Percentiles rank a stretch among this genome's conserved stretches.
Evolutionary conservation across 2,113 vertebrate species (phyloP).

Genomic region (Oplegnathus fasciatus): DNA sequence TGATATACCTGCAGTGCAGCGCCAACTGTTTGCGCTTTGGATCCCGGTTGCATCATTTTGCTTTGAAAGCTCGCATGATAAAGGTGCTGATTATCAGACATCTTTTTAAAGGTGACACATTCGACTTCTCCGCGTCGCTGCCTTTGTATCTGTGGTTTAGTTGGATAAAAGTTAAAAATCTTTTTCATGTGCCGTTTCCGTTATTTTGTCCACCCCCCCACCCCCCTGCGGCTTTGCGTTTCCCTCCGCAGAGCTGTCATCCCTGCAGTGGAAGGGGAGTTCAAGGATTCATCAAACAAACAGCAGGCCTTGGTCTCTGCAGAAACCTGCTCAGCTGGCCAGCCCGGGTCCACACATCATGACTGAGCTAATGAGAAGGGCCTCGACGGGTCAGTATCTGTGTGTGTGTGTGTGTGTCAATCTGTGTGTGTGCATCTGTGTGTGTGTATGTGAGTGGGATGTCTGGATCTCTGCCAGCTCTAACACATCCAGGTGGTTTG

Average conservation of each 20-base stretch:
- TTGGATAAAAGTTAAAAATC: neutral
- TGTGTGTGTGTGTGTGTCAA: conserved; percentile 43
- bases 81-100: conserved; percentile 9
- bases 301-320: conserved; percentile 57
- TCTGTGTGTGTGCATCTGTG: conserved; percentile 19
- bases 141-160: conserved; percentile 9
- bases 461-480: conserved; percentile 50
- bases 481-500: conserved; percentile 58
- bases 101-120: conserved; percentile 10
- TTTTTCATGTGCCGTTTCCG: neutral
- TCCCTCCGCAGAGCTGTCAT: conserved; percentile 35
- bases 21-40: conserved; percentile 3
- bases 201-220: conserved; percentile 10
- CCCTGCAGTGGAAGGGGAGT: conserved; percentile 63
- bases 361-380: conserved; percentile 62
- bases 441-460: conserved; percentile 1
- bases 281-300: conserved; percentile 73
- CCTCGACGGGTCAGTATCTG: conserved; percentile 34
- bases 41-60: conserved; percentile 23
- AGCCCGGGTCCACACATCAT: conserved; percentile 42
- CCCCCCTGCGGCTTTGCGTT: neutral
- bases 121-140: neutral
- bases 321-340: conserved; percentile 61
- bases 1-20: conserved; percentile 24
- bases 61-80: conserved; percentile 5